Evolutionary conservation across 2,113 vertebrate genomes (phyloP).

Genomic region (Misgurnus mizolepis): DNA sequence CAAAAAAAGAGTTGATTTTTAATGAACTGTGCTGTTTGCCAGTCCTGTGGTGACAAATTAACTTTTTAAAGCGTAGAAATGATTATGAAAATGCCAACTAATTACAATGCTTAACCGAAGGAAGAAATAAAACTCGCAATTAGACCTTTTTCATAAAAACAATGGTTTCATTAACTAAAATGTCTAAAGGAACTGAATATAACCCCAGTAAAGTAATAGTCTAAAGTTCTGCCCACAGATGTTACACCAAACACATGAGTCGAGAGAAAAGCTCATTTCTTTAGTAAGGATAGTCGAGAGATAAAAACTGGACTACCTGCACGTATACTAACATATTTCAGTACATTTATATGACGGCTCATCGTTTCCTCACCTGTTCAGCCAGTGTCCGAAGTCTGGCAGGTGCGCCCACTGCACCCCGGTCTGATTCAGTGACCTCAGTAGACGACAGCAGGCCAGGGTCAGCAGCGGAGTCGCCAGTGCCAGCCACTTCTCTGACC

Average conservation of each 20-base stretch:
- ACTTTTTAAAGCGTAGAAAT: not conserved
- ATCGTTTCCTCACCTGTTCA: conserved; percentile 74
- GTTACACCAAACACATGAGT: no score
- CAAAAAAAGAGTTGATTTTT: not conserved
- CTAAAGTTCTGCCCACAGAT: not conserved
- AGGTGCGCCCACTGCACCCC: conserved; percentile 94
- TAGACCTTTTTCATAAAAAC: conserved; percentile 18
- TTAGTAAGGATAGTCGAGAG: no score
- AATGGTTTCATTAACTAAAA: conserved; percentile 2
- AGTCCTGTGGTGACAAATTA: not conserved
- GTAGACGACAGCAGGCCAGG: conserved; percentile 85
- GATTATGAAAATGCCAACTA: conserved; percentile 20
- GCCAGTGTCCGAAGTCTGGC: conserved; percentile 91
- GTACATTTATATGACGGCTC: not conserved
- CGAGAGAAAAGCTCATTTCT: no score
- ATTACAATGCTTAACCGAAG: conserved; percentile 16
- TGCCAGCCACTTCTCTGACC: conserved; percentile 81
- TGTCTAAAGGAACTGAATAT: not conserved
- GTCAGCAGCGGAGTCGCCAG: conserved; percentile 83
- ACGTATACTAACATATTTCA: no score
- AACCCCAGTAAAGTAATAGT: not conserved
- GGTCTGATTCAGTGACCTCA: conserved; percentile 93
- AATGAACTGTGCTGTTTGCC: not conserved
- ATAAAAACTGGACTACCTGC: no score
- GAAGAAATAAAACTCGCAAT: not conserved